Percentiles rank a stretch among this genome's conserved stretches.
Conservation (phyloP, 1,140 invertebrate genomes). For the Nautilus pompilius region DNA sequence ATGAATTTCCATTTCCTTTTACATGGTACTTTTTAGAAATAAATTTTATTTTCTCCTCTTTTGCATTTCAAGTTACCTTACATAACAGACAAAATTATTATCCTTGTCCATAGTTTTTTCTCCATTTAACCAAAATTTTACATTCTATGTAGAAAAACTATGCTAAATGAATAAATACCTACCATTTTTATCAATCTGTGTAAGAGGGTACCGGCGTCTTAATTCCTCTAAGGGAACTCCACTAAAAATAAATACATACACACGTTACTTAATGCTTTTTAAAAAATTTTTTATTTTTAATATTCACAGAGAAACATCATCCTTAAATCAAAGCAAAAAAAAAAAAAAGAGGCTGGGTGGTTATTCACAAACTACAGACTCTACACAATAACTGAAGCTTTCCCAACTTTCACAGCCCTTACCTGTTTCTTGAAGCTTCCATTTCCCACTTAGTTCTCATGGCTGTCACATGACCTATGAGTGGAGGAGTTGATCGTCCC, state of each 20-base stretch:
- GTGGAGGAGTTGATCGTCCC: slow-evolving; percentile 35
- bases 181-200: slow-evolving; percentile 49
- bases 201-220: slow-evolving; percentile 33
- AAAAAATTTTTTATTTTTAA: too few relatives aligned
- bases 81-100: not conserved
- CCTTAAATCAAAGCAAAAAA: not conserved
- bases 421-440: slow-evolving; percentile 46
- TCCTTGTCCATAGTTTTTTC: not conserved
- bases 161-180: not conserved
- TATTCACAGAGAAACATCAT: not conserved
- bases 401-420: not conserved
- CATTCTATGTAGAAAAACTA: not conserved
- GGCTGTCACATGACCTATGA: slow-evolving; percentile 48
- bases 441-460: slow-evolving; percentile 50
- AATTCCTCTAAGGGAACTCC: slow-evolving; percentile 28
- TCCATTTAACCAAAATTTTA: not conserved
- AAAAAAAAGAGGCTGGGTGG: not conserved
- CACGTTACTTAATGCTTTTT: not conserved
- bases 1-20: not conserved
- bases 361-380: not conserved
- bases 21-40: not conserved
- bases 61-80: not conserved
- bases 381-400: too few relatives aligned
- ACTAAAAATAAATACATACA: slow-evolving; percentile 19
- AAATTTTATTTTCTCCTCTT: not conserved